Conservation (phyloP, 37 sponge, comb jelly and placozoan species). For the Diacarnus erythraeanus region DNA sequence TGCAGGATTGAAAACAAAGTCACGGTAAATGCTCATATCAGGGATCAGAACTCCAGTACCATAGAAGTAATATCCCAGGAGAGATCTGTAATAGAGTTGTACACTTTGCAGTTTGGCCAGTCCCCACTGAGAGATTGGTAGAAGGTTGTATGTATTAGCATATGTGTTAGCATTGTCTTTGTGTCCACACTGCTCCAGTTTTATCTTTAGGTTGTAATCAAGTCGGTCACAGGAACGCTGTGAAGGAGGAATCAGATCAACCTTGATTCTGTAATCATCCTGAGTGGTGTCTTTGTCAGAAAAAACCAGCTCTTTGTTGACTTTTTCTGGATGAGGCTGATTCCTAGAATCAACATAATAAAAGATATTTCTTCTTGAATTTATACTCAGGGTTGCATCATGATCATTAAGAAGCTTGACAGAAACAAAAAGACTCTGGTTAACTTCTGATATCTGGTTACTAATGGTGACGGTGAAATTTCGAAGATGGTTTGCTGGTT, state of each 20-base stretch:
- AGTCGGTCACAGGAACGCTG: constrained; percentile 46
- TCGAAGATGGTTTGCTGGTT: constrained; percentile 18
- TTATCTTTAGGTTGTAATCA: constrained; percentile 36
- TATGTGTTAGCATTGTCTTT: not conserved
- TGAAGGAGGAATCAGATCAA: constrained; percentile 18
- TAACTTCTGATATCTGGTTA: constrained; percentile 1
- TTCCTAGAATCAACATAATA: constrained; percentile 31
- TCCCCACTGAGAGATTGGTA: constrained; percentile 41
- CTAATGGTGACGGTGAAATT: constrained; percentile 8
- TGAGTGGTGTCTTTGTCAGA: constrained; percentile 43
- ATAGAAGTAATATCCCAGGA: constrained; percentile 50
- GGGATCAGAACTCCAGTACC: constrained; percentile 41
- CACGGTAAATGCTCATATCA: constrained; percentile 24
- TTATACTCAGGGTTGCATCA: constrained; percentile 18
- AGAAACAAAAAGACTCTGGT: constrained; percentile 12
- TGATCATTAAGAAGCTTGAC: constrained; percentile 27
- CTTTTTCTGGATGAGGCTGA: not conserved
- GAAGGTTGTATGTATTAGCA: constrained; percentile 21
- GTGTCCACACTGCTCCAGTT: constrained; percentile 29
- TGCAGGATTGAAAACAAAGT: not conserved
- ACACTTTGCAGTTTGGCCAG: constrained; percentile 22
- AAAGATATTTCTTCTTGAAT: constrained; percentile 1
- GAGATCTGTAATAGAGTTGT: constrained; percentile 21
- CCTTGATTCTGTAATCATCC: constrained; percentile 21
- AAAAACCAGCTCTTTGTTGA: constrained; percentile 12